Evolutionary conservation across 2,888 invertebrate species (phyloP), one percentile per base, ranked within the genome.

Genomic region (Epinotia brunnichana): DNA sequence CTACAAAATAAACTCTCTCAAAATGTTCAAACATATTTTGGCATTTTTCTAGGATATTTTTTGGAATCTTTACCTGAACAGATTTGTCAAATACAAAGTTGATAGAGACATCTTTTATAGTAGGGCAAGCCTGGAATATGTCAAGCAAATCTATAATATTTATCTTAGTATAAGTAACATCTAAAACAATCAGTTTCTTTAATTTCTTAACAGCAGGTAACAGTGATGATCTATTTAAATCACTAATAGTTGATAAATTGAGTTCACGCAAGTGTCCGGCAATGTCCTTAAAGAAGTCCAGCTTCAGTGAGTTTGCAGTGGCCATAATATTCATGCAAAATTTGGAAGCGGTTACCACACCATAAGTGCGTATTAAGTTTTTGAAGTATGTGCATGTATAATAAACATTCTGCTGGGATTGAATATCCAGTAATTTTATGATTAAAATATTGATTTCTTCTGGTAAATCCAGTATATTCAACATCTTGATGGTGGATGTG

Each of bases 401-500:
- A 59, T 73, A 73, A 59, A 73, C 7, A 53, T 73, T 73, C 57
- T 53, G 41, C 48, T 63, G 73, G 11, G 73, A 62, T 44, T 73
- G n/a, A 21, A 69, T 63, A 15, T 73, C 73, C 63, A 73, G 13
- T 19, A 53, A 21, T 59, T 53, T 73, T 19, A 69, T 51, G 29
- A 73, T 63, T 9, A 73, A 19, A 35, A 73, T 73, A 41, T 69
- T 73, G 17, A 73, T 39, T 73, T 73, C 73, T 69, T 73, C 68
- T 11, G 73, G 73, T n/a, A 73, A 29, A 57, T 69, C 53, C 53
- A 73, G 63, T 53, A 73, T 59, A 35, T 24, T 59, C 67, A 17
- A 59, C 19, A 48, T 68, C 3, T 41, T 62, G 53, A 68, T 57
- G 35, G 57, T 53, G 51, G 21, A 61, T 53, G 41, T 41, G 24